These are phyloP conservation scores for Cyanocitta stelleri DNA, from an alignment of 2,113 vertebrate genomes.

Conservation along the genomic window DNA sequence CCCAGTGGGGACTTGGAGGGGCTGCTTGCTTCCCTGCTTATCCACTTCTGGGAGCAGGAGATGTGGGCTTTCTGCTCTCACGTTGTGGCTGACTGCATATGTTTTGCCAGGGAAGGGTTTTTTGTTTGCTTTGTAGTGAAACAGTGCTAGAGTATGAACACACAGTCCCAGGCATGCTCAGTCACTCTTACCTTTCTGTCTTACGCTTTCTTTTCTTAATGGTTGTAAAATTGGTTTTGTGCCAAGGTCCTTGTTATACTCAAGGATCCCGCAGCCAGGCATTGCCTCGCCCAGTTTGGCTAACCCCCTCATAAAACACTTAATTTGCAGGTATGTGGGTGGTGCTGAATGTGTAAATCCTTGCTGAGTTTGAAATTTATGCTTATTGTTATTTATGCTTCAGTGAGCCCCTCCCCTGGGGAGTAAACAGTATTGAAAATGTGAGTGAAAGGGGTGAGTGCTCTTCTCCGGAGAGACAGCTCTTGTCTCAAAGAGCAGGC, in stretches of 20 bases:
- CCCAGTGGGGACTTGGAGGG: not conserved
- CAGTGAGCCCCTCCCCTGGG: not conserved
- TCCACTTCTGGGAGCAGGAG: not conserved
- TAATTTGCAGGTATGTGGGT: not conserved
- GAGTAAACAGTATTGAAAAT: not conserved
- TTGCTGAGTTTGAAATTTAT: not conserved
- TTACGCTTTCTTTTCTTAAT: not conserved
- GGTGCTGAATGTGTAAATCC: not conserved
- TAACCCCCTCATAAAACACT: not conserved
- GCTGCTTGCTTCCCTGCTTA: not conserved
- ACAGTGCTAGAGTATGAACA: not conserved
- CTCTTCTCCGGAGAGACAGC: not conserved
- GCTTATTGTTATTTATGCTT: not conserved
- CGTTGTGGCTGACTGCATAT: not conserved
- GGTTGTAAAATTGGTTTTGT: not conserved
- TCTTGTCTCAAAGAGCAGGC: not conserved
- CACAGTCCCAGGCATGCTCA: accelerated
- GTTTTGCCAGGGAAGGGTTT: not conserved
- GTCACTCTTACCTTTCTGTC: not conserved
- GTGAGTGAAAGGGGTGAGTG: not conserved
- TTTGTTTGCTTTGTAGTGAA: not conserved
- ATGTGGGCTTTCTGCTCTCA: not conserved
- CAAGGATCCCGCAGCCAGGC: not conserved
- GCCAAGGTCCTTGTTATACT: not conserved
- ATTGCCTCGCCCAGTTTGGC: not conserved